A percentile compares a stretch with the other conserved stretches of the same genome.
Evolutionary conservation across 2,888 invertebrate genomes (phyloP).

Genomic region (Synanthedon vespiformis): DNA sequence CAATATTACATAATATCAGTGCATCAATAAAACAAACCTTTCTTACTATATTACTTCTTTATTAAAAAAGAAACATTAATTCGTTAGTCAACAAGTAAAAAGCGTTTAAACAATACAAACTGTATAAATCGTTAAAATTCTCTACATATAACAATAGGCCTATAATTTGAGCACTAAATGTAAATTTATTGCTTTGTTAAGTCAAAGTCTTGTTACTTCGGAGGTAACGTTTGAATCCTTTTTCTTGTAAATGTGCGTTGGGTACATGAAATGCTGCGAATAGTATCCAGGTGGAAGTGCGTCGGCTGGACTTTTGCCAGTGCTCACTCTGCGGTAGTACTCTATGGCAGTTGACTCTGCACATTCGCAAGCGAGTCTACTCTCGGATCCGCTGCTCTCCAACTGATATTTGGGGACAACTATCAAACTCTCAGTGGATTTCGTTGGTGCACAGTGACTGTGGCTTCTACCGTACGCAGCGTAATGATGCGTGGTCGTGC

Average conservation of each 20-base stretch:
- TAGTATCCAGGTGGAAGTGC: constrained; percentile 44
- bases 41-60: not conserved
- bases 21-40: no score
- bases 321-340: constrained; percentile 45
- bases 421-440: constrained; percentile 84
- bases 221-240: constrained; percentile 73
- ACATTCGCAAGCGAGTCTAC: constrained; percentile 80
- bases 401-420: constrained; percentile 75
- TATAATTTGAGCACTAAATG: not conserved
- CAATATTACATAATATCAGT: no score
- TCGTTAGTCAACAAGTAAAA: constrained; percentile 23
- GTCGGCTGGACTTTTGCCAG: constrained; percentile 42
- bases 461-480: constrained; percentile 60
- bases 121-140: not conserved
- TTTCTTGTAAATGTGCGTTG: constrained; percentile 61
- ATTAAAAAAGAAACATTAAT: not conserved
- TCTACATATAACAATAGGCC: not conserved
- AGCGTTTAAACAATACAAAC: constrained; percentile 16
- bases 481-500: constrained; percentile 50
- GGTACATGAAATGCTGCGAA: constrained; percentile 59
- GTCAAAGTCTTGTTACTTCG: constrained; percentile 77
- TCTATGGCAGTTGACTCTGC: constrained; percentile 49
- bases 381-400: constrained; percentile 73
- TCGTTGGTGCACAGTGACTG: constrained; percentile 74
- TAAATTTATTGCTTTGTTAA: not conserved